phyloP scores from a whole-genome alignment of 2,888 invertebrate genomes.

The Rhogogaster chlorosoma region DNA sequence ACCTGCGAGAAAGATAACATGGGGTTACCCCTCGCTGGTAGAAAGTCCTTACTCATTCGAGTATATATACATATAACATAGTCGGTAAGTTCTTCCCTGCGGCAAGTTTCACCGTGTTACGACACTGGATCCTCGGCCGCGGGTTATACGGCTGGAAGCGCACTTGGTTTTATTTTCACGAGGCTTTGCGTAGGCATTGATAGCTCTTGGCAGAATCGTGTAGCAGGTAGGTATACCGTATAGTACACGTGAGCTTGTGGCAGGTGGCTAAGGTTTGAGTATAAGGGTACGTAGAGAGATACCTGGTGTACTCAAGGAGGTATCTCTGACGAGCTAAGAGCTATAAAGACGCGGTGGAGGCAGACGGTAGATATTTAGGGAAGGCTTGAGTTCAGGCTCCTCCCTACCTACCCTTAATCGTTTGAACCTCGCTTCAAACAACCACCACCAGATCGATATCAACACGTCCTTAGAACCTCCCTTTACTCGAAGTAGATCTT shows the following conservation, averaged over 20 bases:
- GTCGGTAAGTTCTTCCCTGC: slow-evolving; percentile 20
- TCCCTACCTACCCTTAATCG: slow-evolving; percentile 41
- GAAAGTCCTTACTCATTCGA: slow-evolving; percentile 12
- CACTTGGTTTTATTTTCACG: slow-evolving; percentile 40
- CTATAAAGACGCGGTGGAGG: slow-evolving; percentile 34
- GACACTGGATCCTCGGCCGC: neutral
- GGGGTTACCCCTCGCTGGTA: slow-evolving; percentile 1
- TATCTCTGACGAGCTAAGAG: slow-evolving; percentile 45
- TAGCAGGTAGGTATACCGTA: neutral
- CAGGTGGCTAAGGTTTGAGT: slow-evolving; percentile 28
- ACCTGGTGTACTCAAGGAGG: slow-evolving; percentile 41
- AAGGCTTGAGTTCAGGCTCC: slow-evolving; percentile 34
- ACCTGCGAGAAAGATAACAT: slow-evolving; percentile 35
- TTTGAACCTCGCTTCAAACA: slow-evolving; percentile 49
- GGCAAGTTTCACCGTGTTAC: slow-evolving; percentile 31
- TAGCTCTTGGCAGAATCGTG: slow-evolving; percentile 11
- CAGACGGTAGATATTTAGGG: slow-evolving; percentile 40
- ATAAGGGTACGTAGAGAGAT: slow-evolving; percentile 19
- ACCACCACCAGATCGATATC: slow-evolving; percentile 44
- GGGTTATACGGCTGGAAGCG: slow-evolving; percentile 19
- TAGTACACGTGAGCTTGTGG: neutral
- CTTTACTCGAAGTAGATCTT: neutral
- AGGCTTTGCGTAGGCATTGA: slow-evolving; percentile 30
- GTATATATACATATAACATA: neutral
- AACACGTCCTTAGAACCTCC: slow-evolving; percentile 39